Percentiles rank a stretch among this genome's conserved stretches.
phyloP scores from a whole-genome alignment of 2,888 invertebrate species.

The Aspidapion aeneum region DNA sequence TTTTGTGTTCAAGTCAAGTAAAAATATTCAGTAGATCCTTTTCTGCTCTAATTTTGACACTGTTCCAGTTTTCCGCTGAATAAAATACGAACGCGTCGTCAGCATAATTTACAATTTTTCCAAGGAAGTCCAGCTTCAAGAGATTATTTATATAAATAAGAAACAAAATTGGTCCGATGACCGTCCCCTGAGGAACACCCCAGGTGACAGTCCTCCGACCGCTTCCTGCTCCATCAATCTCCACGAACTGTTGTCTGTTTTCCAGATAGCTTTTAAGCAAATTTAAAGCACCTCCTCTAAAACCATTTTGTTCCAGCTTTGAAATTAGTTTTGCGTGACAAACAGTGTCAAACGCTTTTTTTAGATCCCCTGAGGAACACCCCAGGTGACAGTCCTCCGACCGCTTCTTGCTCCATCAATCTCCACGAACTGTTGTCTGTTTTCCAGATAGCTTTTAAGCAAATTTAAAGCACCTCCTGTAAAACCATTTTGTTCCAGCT shows the following conservation, averaged over 20 bases:
- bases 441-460: neutral
- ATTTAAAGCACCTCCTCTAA: neutral
- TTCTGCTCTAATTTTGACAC: neutral
- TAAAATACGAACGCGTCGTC: neutral
- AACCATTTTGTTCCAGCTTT: neutral
- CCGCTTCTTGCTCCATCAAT: neutral
- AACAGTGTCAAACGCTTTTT: neutral
- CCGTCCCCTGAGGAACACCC: neutral
- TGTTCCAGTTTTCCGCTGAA: neutral
- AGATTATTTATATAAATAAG: neutral
- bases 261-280: neutral
- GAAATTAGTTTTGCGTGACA: neutral
- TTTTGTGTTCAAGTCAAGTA: neutral
- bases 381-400: neutral
- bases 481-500: neutral
- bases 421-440: neutral
- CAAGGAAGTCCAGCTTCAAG: neutral
- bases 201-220: neutral
- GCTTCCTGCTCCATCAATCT: neutral
- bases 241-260: neutral
- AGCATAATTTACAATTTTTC: neutral
- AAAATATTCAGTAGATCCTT: neutral
- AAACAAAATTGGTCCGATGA: neutral
- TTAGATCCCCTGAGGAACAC: neutral
- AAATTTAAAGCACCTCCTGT: neutral